These are phyloP conservation scores for Sthenelais limicola DNA, from an alignment of 2,888 invertebrate species.

Conservation along the genomic window DNA sequence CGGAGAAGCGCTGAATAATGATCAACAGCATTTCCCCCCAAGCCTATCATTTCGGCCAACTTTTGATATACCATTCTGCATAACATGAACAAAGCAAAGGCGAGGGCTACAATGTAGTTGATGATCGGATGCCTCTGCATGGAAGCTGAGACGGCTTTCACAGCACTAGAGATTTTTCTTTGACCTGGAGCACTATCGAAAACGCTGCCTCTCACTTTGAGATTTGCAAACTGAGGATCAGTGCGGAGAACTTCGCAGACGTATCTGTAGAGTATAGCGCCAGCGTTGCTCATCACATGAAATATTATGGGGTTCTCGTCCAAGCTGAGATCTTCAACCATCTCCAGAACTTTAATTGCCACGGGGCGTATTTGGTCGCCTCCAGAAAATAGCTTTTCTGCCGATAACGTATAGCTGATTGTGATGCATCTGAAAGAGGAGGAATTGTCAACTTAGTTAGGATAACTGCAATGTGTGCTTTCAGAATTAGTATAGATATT, in stretches of 20 bases:
- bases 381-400: conserved; percentile 79
- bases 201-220: conserved; percentile 62
- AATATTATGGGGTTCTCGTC: conserved; percentile 82
- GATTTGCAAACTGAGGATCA: conserved; percentile 19
- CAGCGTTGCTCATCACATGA: conserved; percentile 85
- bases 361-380: conserved; percentile 77
- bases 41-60: neutral
- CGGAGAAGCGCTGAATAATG: conserved; percentile 14
- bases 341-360: conserved; percentile 79
- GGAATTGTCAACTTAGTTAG: too few relatives aligned
- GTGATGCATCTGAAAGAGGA: conserved; percentile 78
- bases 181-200: conserved; percentile 83
- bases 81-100: conserved; percentile 60
- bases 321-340: conserved; percentile 79
- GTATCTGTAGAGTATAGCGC: conserved; percentile 81
- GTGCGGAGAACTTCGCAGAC: conserved; percentile 76
- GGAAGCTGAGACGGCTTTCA: conserved; percentile 56
- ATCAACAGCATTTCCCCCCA: neutral
- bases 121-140: conserved; percentile 54
- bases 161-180: conserved; percentile 54
- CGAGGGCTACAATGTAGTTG: conserved; percentile 71
- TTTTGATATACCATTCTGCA: neutral
- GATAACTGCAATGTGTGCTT: too few relatives aligned
- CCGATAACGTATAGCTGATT: conserved; percentile 81
- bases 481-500: too few relatives aligned